phyloP scores from a whole-genome alignment of 2,888 invertebrate genomes.

The Lepetodrilus schrolli region DNA sequence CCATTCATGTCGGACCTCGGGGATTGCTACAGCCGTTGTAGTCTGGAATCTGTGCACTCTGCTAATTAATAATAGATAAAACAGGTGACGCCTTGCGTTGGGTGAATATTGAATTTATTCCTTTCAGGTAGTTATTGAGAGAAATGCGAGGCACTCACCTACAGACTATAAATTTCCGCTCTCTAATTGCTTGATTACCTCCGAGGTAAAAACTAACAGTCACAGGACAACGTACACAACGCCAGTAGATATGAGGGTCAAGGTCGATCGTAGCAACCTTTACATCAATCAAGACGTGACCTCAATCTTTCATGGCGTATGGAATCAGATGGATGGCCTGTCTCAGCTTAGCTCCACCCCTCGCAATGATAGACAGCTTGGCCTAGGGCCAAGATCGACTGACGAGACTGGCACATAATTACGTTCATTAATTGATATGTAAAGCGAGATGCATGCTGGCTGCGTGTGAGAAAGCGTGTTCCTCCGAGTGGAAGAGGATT shows the following conservation, averaged over 20 bases:
- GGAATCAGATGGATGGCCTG: slow-evolving; percentile 21
- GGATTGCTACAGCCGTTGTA: no score
- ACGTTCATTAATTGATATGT: slow-evolving; percentile 26
- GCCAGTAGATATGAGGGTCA: slow-evolving; percentile 11
- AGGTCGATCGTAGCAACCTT: slow-evolving; percentile 3
- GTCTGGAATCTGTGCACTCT: not conserved
- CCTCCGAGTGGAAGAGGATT: not conserved
- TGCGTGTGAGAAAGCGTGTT: slow-evolving; percentile 15
- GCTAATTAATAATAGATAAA: slow-evolving; percentile 19
- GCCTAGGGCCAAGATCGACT: slow-evolving; percentile 2
- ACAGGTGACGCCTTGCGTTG: slow-evolving; percentile 16
- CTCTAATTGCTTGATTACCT: slow-evolving; percentile 25
- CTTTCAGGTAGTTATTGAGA: slow-evolving; percentile 19
- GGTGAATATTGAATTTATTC: slow-evolving; percentile 24
- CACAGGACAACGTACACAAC: slow-evolving; percentile 17
- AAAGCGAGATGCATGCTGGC: slow-evolving; percentile 18
- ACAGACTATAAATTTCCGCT: slow-evolving; percentile 26
- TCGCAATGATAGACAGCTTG: slow-evolving; percentile 2
- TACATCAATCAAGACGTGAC: slow-evolving; percentile 3
- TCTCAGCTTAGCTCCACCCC: not conserved
- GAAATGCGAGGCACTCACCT: slow-evolving; percentile 26
- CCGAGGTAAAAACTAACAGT: slow-evolving; percentile 25
- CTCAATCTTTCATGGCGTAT: not conserved
- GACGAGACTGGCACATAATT: slow-evolving; percentile 15
- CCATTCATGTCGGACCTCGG: no score